Evolutionary conservation across 2,888 invertebrate genomes (phyloP).

Genomic region (Eupithecia insigniata): DNA sequence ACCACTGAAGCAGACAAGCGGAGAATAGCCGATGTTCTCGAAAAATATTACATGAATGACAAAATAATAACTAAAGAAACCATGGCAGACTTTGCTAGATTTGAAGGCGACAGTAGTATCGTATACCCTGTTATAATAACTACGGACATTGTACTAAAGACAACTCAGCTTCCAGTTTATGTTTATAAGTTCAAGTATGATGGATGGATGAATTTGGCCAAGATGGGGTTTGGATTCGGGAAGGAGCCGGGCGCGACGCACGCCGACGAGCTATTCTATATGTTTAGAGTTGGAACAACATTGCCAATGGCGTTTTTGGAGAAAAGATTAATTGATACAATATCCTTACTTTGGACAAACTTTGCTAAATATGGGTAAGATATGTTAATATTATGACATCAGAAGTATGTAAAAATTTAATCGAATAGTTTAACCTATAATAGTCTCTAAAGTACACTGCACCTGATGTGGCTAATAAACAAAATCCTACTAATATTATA

Average conservation of each 20-base stretch:
- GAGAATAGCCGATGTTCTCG: slow-evolving; percentile 56
- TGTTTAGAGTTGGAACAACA: slow-evolving; percentile 63
- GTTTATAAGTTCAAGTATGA: slow-evolving; percentile 68
- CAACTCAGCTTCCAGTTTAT: slow-evolving; percentile 58
- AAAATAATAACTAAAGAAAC: slow-evolving; percentile 67
- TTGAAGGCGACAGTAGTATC: slow-evolving; percentile 70
- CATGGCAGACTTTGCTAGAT: slow-evolving; percentile 64
- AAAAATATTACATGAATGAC: slow-evolving; percentile 71
- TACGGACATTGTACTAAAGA: slow-evolving; percentile 59
- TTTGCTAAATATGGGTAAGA: slow-evolving; percentile 74
- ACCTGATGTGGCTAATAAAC: too few species aligned
- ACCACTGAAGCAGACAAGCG: slow-evolving; percentile 55
- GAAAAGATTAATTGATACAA: slow-evolving; percentile 56
- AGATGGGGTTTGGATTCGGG: slow-evolving; percentile 58
- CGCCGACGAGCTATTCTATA: slow-evolving; percentile 60
- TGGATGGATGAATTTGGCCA: slow-evolving; percentile 72
- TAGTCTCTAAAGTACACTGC: too few species aligned
- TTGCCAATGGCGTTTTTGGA: slow-evolving; percentile 57
- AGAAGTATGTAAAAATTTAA: too few species aligned
- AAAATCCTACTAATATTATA: too few species aligned
- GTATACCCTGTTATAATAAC: slow-evolving; percentile 65
- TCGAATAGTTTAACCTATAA: too few species aligned
- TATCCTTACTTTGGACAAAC: slow-evolving; percentile 74
- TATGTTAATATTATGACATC: not conserved
- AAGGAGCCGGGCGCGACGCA: slow-evolving; percentile 71